These are phyloP conservation scores for Coenonympha glycerion DNA, from an alignment of 2,888 invertebrate genomes.

Conservation along the genomic window DNA sequence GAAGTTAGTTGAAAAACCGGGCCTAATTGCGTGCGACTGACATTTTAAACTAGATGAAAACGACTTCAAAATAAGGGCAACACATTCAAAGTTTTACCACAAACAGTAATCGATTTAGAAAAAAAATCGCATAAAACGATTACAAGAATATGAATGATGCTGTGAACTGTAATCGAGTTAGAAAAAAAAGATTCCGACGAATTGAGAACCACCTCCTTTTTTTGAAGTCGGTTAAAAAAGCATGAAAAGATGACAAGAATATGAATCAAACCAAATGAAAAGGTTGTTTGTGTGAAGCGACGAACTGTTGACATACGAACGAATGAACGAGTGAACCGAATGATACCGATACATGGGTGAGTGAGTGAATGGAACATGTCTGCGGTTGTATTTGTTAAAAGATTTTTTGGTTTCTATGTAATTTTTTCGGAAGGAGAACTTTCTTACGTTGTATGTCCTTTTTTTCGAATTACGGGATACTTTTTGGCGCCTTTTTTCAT, in stretches of 20 bases:
- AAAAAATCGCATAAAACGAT: no score
- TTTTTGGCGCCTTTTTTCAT: background rate
- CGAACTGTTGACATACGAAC: slow-evolving; percentile 3
- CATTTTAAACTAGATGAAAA: no score
- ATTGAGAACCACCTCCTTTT: no score
- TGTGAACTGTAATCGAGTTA: no score
- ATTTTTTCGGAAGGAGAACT: slow-evolving; percentile 44
- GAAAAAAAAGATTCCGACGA: no score
- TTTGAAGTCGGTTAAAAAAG: no score
- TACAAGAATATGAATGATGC: no score
- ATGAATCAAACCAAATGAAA: background rate
- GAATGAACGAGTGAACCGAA: background rate
- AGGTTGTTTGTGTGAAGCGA: background rate
- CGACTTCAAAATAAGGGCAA: no score
- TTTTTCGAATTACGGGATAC: background rate
- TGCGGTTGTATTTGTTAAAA: slow-evolving; percentile 61
- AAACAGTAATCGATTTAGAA: no score
- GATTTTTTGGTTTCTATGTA: slow-evolving; percentile 47
- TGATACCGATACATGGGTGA: background rate
- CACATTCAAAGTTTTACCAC: no score
- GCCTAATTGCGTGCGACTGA: no score
- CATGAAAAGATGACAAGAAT: background rate
- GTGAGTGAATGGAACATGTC: slow-evolving; percentile 26
- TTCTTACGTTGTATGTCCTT: background rate
- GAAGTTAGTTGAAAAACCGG: no score